phyloP scores from a whole-genome alignment of 2,888 invertebrate genomes.

The Argyresthia albistria region DNA sequence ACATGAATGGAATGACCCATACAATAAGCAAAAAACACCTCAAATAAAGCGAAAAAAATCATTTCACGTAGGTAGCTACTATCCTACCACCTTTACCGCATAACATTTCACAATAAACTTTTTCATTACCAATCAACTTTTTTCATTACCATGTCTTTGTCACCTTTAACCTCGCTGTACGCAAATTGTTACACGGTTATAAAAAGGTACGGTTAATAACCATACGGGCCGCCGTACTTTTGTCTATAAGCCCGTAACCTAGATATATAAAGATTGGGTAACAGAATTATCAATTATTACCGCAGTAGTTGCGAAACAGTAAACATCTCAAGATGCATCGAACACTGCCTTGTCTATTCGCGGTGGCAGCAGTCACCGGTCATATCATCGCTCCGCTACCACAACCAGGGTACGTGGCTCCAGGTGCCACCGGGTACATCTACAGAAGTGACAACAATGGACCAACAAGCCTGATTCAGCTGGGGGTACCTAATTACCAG shows the following conservation, averaged over 20 bases:
- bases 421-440: slow-evolving; percentile 69
- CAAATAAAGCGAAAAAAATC: too few relatives aligned
- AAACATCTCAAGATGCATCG: slow-evolving; percentile 27
- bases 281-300: slow-evolving; percentile 34
- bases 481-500: slow-evolving; percentile 44
- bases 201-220: slow-evolving; percentile 36
- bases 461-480: slow-evolving; percentile 55
- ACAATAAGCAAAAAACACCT: too few relatives aligned
- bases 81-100: slow-evolving; percentile 12
- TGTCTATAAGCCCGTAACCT: slow-evolving; percentile 39
- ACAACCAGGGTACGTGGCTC: slow-evolving; percentile 51
- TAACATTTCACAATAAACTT: slow-evolving; percentile 39
- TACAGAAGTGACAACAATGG: slow-evolving; percentile 63
- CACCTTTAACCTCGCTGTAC: slow-evolving; percentile 63
- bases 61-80: too few relatives aligned
- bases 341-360: slow-evolving; percentile 33
- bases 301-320: slow-evolving; percentile 5
- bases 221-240: slow-evolving; percentile 48
- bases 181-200: slow-evolving; percentile 62
- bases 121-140: slow-evolving; percentile 9
- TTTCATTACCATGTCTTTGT: slow-evolving; percentile 58
- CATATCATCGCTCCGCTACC: slow-evolving; percentile 20
- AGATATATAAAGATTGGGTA: slow-evolving; percentile 65
- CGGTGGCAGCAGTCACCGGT: slow-evolving; percentile 24
- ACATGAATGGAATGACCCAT: too few relatives aligned